Evolutionary conservation across 2,888 invertebrate genomes (phyloP).

Genomic region (Torymus tubicola): DNA sequence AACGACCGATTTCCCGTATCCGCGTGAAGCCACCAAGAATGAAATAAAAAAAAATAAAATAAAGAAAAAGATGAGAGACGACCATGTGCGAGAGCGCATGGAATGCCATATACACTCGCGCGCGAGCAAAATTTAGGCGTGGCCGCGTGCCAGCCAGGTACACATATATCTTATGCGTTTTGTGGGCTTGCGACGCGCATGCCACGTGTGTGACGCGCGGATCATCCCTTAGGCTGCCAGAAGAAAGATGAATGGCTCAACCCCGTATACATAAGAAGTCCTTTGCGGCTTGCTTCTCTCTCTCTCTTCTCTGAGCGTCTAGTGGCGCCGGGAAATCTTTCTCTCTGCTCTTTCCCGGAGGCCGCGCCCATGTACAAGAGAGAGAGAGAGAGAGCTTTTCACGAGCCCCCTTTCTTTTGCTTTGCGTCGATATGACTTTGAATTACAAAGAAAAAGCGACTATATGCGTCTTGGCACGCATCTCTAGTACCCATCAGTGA

Average conservation of each 20-base stretch:
- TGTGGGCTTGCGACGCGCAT: constrained; percentile 19
- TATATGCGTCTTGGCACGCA: constrained; percentile 12
- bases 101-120: neutral
- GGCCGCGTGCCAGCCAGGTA: constrained; percentile 35
- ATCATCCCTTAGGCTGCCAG: constrained; percentile 43
- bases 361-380: constrained; percentile 45
- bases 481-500: constrained; percentile 48
- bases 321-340: constrained; percentile 31
- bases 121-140: constrained; percentile 43
- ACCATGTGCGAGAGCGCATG: neutral
- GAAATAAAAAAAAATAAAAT: constrained; percentile 17
- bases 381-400: constrained; percentile 31
- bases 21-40: neutral
- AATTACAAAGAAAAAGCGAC: constrained; percentile 40
- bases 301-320: constrained; percentile 12
- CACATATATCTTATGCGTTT: constrained; percentile 19
- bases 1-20: constrained; percentile 2
- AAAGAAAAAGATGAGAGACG: constrained; percentile 48
- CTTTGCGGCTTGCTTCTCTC: constrained; percentile 44
- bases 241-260: constrained; percentile 51
- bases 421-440: constrained; percentile 19
- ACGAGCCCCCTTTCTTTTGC: neutral
- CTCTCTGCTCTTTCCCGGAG: constrained; percentile 11
- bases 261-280: constrained; percentile 28
- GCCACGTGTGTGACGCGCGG: constrained; percentile 25